Evolutionary conservation across 2,113 vertebrate species (phyloP).

Genomic region (Percina caprodes): DNA sequence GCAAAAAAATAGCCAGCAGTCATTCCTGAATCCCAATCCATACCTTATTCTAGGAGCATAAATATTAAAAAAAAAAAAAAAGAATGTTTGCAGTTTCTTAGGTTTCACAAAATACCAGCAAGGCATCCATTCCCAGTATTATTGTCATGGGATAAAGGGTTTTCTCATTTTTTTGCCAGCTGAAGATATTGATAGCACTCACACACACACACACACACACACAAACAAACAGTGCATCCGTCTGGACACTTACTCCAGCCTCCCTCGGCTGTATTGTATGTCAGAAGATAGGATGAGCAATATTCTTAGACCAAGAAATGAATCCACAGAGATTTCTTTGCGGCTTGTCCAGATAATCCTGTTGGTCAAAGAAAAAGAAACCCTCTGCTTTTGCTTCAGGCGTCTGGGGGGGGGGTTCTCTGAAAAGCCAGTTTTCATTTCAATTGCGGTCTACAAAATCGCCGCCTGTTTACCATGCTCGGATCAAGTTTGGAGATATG

Average conservation of each 20-base stretch:
- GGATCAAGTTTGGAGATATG: slow-evolving; percentile 51
- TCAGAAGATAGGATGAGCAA: slow-evolving; percentile 75
- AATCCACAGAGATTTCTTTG: slow-evolving; percentile 74
- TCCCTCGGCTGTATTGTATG: slow-evolving; percentile 67
- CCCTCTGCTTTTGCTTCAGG: slow-evolving; percentile 44
- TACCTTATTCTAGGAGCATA: slow-evolving; percentile 33
- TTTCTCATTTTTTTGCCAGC: slow-evolving; percentile 45
- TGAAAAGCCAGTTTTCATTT: slow-evolving; percentile 54
- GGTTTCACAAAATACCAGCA: slow-evolving; percentile 49
- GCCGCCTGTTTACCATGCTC: slow-evolving; percentile 35
- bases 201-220: too few relatives aligned
- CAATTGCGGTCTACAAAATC: slow-evolving; percentile 12
- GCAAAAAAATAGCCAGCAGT: slow-evolving; percentile 24
- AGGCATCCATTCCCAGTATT: slow-evolving; percentile 46
- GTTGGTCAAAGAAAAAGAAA: slow-evolving; percentile 66
- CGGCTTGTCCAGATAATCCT: slow-evolving; percentile 79
- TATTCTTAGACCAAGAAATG: slow-evolving; percentile 72
- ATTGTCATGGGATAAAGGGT: slow-evolving; percentile 52
- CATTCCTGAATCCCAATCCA: slow-evolving; percentile 17
- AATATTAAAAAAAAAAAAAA: slow-evolving; percentile 18
- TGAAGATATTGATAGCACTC: slow-evolving; percentile 73
- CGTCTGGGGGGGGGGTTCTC: slow-evolving; percentile 1
- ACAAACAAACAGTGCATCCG: slow-evolving; percentile 10
- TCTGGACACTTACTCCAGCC: slow-evolving; percentile 49
- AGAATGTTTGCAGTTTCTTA: slow-evolving; percentile 19